Percentiles rank a stretch among this genome's conserved stretches.
Evolutionary conservation across 1,140 invertebrate species (phyloP).

Genomic region (Pseudoatta argentina): DNA sequence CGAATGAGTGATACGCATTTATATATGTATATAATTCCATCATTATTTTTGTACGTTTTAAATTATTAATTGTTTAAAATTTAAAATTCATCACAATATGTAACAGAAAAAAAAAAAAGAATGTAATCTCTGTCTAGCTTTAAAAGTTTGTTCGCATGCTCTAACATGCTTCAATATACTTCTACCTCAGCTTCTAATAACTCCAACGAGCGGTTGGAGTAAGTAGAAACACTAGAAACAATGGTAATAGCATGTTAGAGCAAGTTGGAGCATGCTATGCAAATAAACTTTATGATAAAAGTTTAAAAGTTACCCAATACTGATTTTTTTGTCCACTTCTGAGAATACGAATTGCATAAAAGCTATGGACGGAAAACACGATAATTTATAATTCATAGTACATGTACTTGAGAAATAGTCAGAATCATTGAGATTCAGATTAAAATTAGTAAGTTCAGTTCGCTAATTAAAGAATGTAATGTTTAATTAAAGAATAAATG

Average conservation of each 20-base stretch:
- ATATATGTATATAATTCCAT: background rate
- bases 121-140: background rate
- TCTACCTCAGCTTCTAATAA: too few relatives aligned
- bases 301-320: background rate
- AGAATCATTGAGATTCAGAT: background rate
- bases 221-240: too few relatives aligned
- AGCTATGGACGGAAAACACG: background rate
- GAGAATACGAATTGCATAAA: background rate
- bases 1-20: too few relatives aligned
- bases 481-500: conserved; percentile 22
- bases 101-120: background rate
- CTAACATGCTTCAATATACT: too few relatives aligned
- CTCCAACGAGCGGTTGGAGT: too few relatives aligned
- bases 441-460: background rate
- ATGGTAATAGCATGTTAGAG: too few relatives aligned
- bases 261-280: too few relatives aligned
- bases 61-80: background rate
- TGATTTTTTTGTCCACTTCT: background rate
- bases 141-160: background rate
- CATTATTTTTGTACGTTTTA: background rate
- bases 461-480: background rate
- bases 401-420: background rate
- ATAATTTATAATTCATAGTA: background rate
- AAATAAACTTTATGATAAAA: background rate
- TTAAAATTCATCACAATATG: background rate